Evolutionary conservation across 2,888 invertebrate genomes (phyloP), one percentile per base, ranked within the genome.

Genomic region (Mayetiola destructor): DNA sequence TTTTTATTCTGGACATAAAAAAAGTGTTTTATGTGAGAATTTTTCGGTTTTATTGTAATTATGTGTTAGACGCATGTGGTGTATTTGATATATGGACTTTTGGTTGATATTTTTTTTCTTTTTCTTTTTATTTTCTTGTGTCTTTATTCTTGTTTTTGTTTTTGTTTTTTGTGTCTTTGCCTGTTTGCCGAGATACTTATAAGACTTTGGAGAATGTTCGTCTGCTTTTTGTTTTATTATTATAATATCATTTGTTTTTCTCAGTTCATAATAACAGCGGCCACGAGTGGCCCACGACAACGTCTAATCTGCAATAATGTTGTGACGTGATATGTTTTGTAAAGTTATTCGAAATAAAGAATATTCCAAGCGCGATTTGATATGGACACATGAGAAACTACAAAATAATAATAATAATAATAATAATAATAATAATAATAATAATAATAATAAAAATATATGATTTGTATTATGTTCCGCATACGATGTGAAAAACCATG

Each of bases 21-120:
- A 53, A 53, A 53, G 53, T 53, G 53, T 53, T 53, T 53, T 53
- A 53, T 53, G 53, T 53, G 53, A 32, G 53, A 53, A 53, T 53
- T 53, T 53, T 53, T 29, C 53, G 53, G 29, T 53, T 53, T 53
- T 53, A 53, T 53, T 53, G 53, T 53, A 53, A 53, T 53, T 32
- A 30, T 53, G 30, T 53, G 53, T 29, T 53, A 53, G 53, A 30
- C 48, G 48, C 48, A 53, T 53, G 53, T 53, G 53, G 53, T 53
- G 53, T 48, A 48, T 23, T 48, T 48, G 48, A 48, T 48, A 48
- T 48, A 48, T 48, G 27, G 48, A 27, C 48, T 12, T 48, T n/a
- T 14, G 27, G 16, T 14, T 48, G 27, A 12, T 32, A 32, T 32
- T 9, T 12, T 9, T 32, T 32, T 32, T 9, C 8, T 9, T 32